Base-by-base conservation (phyloP, 2,888 invertebrate species). In the Melolontha melolontha region DNA sequence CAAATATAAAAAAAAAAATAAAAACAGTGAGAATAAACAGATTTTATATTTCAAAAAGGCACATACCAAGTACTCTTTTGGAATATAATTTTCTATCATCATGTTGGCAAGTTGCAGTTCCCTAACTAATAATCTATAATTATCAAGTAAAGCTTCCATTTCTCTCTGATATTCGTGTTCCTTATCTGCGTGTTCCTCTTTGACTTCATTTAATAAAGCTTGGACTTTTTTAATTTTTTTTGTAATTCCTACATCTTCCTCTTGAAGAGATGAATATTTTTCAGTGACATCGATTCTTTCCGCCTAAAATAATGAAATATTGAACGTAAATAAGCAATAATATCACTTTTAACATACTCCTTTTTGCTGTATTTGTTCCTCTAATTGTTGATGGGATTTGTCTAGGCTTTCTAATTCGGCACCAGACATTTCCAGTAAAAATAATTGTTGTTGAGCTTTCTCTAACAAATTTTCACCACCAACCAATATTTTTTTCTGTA, bases 381-480 rank as follows among this genome's bases (percentile, higher is more conserved):
- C 90, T 40, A 98, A 84, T 68, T 93, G 89, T 77, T 92, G 90
- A 80, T 97, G 96, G 72, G 92, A 91, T 71, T 89, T 87, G 68
- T 91, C 89, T 27, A 95, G 85, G 77, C 89, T 89, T 77, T 94
- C 93, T 54, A 96, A 83, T 82, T 96, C 95, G 14, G 88, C 85
- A 11, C 95, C 92, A 0, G 96, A 94, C 70, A 94, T 94, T 75
- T 96, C 96, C 59, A 99, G 86, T 64, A 98, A 86, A 68, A 90
- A 87, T 66, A 97, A 93, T 82, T 99, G 98, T 0, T 94, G 91
- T 80, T 98, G 96, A 0, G 97, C 97, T 81, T 98, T 98, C 81
- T 98, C 98, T 71, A 99, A 86, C 6, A 99, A 87, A 85, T 99
- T 99, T 85, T 98, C 98, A 0, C 99, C 99, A 0, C 99, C 99